Evolutionary conservation across 2,888 invertebrate genomes (phyloP), one percentile per base, ranked within the genome.

Genomic region (Syritta pipiens): DNA sequence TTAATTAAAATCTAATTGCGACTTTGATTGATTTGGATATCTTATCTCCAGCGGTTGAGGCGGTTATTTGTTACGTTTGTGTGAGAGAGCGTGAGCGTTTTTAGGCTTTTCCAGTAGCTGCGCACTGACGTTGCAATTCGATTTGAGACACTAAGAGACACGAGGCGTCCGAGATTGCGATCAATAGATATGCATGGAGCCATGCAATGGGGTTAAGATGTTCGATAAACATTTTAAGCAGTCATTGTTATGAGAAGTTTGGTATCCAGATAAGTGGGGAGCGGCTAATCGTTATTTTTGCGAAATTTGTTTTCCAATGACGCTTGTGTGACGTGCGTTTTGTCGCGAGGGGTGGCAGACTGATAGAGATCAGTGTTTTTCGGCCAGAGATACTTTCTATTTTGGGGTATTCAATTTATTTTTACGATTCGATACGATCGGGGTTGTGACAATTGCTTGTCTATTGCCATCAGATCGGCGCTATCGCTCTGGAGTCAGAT

Each of bases 1-100:
- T 48, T 35, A 24, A 57, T 51, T 65, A 5, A 35, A 65, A 42
- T 28, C 2, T 17, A 46, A 72, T 20, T 57, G 30, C 35, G 53
- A 28, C 10, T 35, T 35, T n/a, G 12, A 53, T 53, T 22, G 10
- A 19, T 42, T 12, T 1, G 20, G 35, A 0, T 46, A 9, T 53
- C 46, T 71, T 53, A 71, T 71, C 71, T 28, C 2, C n/a, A n/a
- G 2, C 24, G 26, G 9, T 3, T 40, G 17, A 26, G 2, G 19
- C 10, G 3, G 10, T 48, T 48, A 4, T 48, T 48, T 12, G 14
- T 37, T 26, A 10, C 7, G 9, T 6, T 35, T 19, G 48, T 30
- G 4, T 30, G 5, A 17, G 10, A 17, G 35, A 24, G 35, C n/a
- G 12, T 24, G 4, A 14, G 14, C 20, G 14, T 60, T 35, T 7